Conservation (phyloP, 37 sponge, comb jelly and placozoan species). For the Aphrocallistes beatrix region DNA sequence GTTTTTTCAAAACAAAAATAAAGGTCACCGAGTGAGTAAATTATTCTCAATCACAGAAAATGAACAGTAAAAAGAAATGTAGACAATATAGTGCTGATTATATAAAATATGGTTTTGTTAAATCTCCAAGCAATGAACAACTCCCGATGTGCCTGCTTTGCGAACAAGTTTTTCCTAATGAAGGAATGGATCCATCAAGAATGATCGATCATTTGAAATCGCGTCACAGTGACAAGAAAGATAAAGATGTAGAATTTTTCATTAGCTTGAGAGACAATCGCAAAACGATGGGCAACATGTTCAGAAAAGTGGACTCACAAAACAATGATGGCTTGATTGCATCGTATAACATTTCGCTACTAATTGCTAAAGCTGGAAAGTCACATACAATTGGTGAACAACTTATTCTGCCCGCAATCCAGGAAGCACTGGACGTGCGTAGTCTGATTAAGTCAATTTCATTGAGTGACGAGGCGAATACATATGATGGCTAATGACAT, state of each 20-base stretch:
- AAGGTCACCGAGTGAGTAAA: no score
- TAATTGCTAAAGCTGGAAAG: not conserved
- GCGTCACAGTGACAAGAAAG: conserved; percentile 2
- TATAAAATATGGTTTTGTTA: not conserved
- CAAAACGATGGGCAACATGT: not conserved
- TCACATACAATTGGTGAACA: not conserved
- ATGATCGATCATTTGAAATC: conserved; percentile 13
- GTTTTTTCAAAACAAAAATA: no score
- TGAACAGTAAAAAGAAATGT: no score
- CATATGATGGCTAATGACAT: conserved; percentile 2
- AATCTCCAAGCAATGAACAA: not conserved
- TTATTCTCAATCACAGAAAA: no score
- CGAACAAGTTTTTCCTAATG: conserved; percentile 18
- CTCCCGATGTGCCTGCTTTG: not conserved
- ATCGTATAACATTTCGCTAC: conserved; percentile 14
- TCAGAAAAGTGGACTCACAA: not conserved
- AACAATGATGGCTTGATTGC: not conserved
- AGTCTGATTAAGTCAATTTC: not conserved
- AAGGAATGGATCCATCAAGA: conserved; percentile 1
- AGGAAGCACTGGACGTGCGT: not conserved
- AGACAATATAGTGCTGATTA: conserved; percentile 19
- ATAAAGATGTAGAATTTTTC: conserved; percentile 1
- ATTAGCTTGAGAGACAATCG: conserved; percentile 12
- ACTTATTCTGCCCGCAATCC: not conserved
- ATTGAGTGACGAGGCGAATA: not conserved